These are phyloP conservation scores for Gymnobelideus leadbeateri DNA, from an alignment of 2,113 vertebrate genomes.

Conservation along the genomic window DNA sequence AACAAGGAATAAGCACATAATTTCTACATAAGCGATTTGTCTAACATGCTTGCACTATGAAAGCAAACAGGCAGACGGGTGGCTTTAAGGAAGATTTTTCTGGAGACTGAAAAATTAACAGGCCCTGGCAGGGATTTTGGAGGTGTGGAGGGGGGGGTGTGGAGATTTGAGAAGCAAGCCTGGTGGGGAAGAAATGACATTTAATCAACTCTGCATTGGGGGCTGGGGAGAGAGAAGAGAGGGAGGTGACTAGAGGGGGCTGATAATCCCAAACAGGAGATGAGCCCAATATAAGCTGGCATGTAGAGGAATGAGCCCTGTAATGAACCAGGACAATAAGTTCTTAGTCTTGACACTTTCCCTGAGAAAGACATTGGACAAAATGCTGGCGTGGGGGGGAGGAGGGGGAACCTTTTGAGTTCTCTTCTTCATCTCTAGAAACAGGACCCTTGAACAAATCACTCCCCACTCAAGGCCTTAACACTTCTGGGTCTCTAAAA, in stretches of 20 bases:
- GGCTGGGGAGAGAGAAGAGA: background rate
- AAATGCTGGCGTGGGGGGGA: background rate
- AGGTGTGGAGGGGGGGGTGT: background rate
- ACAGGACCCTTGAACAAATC: background rate
- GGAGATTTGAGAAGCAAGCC: background rate
- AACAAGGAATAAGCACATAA: background rate
- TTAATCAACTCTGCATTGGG: background rate
- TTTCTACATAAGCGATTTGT: background rate
- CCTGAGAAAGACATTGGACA: background rate
- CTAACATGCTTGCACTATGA: background rate
- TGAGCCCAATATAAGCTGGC: background rate
- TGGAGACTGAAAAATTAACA: background rate
- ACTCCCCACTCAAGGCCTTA: background rate
- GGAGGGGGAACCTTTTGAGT: background rate
- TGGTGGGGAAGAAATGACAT: background rate
- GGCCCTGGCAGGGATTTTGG: background rate
- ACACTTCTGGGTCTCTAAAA: background rate
- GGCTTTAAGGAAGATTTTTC: background rate
- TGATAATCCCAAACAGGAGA: background rate
- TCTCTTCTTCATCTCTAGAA: background rate
- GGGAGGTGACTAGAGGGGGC: background rate
- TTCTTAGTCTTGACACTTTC: background rate
- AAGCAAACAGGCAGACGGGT: background rate
- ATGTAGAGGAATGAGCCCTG: background rate
- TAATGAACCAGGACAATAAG: background rate